Percentiles rank a stretch among this genome's conserved stretches.
Evolutionary conservation across 2,888 invertebrate species (phyloP).

Genomic region (Noctua fimbriata): DNA sequence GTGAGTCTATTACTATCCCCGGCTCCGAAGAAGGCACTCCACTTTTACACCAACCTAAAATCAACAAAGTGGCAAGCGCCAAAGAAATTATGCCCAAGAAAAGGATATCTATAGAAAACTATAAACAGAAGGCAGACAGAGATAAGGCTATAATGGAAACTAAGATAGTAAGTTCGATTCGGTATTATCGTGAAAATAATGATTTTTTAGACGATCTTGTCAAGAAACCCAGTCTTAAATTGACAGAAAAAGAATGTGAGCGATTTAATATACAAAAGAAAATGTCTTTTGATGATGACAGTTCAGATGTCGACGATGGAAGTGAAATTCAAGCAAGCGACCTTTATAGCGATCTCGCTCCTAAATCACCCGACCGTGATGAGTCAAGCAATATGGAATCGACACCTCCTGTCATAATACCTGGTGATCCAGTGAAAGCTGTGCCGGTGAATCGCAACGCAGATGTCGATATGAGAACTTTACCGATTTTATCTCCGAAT

Average conservation of each 20-base stretch:
- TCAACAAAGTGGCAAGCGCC: constrained; percentile 82
- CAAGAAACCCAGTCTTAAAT: constrained; percentile 84
- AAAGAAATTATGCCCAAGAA: constrained; percentile 81
- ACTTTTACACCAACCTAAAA: constrained; percentile 84
- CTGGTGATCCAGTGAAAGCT: constrained; percentile 81
- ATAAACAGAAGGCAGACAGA: constrained; percentile 80
- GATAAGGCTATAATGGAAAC: constrained; percentile 45
- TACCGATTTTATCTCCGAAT: constrained; percentile 68
- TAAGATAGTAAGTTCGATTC: constrained; percentile 61
- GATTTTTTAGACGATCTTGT: constrained; percentile 72
- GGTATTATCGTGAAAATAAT: constrained; percentile 63
- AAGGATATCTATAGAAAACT: constrained; percentile 88
- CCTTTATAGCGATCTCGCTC: constrained; percentile 79
- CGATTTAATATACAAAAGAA: constrained; percentile 83
- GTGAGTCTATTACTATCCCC: constrained; percentile 78
- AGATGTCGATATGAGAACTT: constrained; percentile 84
- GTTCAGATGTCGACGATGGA: constrained; percentile 78
- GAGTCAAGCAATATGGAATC: constrained; percentile 68
- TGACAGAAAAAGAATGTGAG: constrained; percentile 88
- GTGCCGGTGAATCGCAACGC: constrained; percentile 65
- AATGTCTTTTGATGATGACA: constrained; percentile 76
- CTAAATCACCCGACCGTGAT: constrained; percentile 84
- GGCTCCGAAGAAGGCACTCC: constrained; percentile 78
- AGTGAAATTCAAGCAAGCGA: constrained; percentile 70
- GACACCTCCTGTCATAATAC: constrained; percentile 83